Evolutionary conservation across 30 jellyfish, hydroid and myxozoan species (phyloP), one percentile per base, ranked within the genome.

Genomic region (Turritopsis rubra): DNA sequence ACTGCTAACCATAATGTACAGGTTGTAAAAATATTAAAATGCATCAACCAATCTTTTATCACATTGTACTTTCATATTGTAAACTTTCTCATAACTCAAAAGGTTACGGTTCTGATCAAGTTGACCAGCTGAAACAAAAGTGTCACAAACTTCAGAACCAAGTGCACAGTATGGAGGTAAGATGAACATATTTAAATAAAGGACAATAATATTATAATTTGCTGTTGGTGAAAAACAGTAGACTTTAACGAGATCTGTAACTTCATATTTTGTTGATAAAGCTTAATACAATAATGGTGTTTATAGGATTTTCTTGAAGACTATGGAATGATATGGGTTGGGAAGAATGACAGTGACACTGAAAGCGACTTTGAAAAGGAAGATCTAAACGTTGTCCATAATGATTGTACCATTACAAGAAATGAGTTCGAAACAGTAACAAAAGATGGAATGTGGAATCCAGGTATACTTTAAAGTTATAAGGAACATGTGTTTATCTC

Each of bases 271-370:
- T 18, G 19, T 54, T 54, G 72, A 17, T 72, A 20, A 20, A 16
- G 27, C 24, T 72, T 20, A 24, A 17, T 83, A 41, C 60, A 41
- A 41, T 41, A 41, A 41, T 41, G 9, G 31, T 60, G 27, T 28
- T 78, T 78, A 13, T 23, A 91, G 97, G 81, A 72, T 20, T 91
- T 91, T 70, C 84, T 91, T 25, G 97, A 91, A 75, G 97, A 91
- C 66, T 91, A 91, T 79, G 97, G 97, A 8, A 91, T 91, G 97
- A 90, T 84, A 0, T 91, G 97, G 97, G 94, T 87, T 79, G 97
- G 97, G 25, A 86, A 78, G 7, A 83, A 88, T 9, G 95, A 83
- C 68, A 84, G 88, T 73, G 96, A 86, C 29, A 84, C 78, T n/a
- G 91, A 82, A 16, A 75, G 66, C 31, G 70, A 18, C 20, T 18